Evolutionary conservation across 2,797 vertebrate species (phyloP).

Genomic region (Brachymystax lenok): DNA sequence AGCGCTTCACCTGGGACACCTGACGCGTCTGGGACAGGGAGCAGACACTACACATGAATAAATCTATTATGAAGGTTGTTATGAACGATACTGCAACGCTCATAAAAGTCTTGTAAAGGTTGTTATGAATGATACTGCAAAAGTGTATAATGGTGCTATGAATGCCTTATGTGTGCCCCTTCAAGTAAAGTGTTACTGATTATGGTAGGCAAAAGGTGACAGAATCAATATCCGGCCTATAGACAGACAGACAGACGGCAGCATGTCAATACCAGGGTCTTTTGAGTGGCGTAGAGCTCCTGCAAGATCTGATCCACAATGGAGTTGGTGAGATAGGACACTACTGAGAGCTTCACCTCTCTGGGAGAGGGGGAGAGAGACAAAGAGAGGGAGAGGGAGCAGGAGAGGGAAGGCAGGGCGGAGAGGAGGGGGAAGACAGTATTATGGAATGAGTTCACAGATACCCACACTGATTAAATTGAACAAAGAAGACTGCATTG

Average conservation of each 20-base stretch:
- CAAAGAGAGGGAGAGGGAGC: not conserved
- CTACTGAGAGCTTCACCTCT: constrained; percentile 89
- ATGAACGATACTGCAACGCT: too few relatives aligned
- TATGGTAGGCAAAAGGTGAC: not conserved
- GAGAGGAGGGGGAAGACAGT: not conserved
- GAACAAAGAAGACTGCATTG: not conserved
- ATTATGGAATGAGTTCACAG: not conserved
- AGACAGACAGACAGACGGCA: constrained; percentile 10
- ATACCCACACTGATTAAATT: not conserved
- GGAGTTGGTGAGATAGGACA: constrained; percentile 91
- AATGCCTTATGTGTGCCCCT: too few relatives aligned
- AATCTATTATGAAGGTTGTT: not conserved
- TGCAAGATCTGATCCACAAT: constrained; percentile 91
- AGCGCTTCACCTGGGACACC: constrained; percentile 81
- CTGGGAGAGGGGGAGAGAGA: constrained; percentile 58
- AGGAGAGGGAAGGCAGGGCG: not conserved
- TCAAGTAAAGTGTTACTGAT: too few relatives aligned
- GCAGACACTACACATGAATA: not conserved
- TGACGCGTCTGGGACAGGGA: constrained; percentile 78
- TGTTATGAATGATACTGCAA: too few relatives aligned
- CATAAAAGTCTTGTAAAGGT: too few relatives aligned
- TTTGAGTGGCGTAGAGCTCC: constrained; percentile 88
- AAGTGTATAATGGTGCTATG: too few relatives aligned
- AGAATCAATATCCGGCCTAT: constrained; percentile 15
- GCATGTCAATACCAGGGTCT: constrained; percentile 83